Base-by-base conservation (phyloP, 2,797 vertebrate genomes). In the Pristis pectinata region DNA sequence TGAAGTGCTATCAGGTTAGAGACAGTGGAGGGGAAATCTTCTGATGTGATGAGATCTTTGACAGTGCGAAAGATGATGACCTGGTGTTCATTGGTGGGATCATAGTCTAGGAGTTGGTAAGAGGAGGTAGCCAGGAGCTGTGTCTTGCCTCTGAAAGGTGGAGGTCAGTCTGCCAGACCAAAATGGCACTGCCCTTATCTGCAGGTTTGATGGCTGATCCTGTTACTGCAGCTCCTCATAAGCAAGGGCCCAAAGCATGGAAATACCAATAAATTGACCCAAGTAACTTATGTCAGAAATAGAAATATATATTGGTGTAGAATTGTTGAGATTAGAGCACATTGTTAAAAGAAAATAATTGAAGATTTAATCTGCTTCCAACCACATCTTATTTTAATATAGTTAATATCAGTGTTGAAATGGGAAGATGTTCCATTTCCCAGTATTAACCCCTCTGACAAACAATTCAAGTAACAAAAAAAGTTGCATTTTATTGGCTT, bases 401-500 rank as follows among this genome's bases (percentile, higher is more conserved):
- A 15, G 0, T 6, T 89, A 41, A 22, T 67, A 64, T 91, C 87
- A 91, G 59, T 91, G 7, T 41, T 91, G 19, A 64, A 91, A 91
- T 64, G 56, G 56, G 85, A 83, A 83, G 24, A 64, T 24, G 17
- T 24, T 22, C 22, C 6, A 64, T 64, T 67, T 67, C 87, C n/a
- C n/a, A 41, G 9, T 3, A 91, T 91, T 61, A 64, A 61, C n/a
- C n/a, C 56, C 83, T 5, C 10, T 61, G n/a, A 91, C 67, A 91
- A 64, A 64, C 87, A 91, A 91, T 67, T 67, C 59, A 91, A 41
- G 67, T 67, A 91, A 64, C 85, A 41, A 91, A 41, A 83, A 76
- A 49, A 19, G 22, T 44, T 49, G 15, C 70, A 94, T 74, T 94
- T 94, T 94, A 94, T 94, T 94, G 41, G 37, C 70, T 74, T 94